Evolutionary conservation across 2,888 invertebrate species (phyloP).

Genomic region (Ophion costatus): DNA sequence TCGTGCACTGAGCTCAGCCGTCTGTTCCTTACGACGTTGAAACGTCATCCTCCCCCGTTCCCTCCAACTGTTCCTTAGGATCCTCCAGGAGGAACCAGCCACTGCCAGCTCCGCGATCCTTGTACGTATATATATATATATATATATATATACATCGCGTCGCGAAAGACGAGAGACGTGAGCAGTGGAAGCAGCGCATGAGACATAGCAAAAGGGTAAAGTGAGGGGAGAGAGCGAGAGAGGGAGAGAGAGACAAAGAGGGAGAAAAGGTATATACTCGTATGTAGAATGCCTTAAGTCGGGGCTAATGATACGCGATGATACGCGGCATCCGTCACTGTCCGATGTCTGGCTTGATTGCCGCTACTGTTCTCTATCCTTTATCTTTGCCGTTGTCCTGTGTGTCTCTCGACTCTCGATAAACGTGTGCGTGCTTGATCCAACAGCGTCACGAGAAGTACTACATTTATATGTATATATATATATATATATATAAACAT

Average conservation of each 20-base stretch:
- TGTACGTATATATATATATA: not conserved
- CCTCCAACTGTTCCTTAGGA: constrained; percentile 34
- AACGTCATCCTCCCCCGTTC: constrained; percentile 49
- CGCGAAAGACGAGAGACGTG: constrained; percentile 42
- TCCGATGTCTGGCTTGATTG: constrained; percentile 82
- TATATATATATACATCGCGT: constrained; percentile 13
- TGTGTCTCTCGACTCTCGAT: constrained; percentile 37
- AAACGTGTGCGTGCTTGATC: constrained; percentile 40
- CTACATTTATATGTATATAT: constrained; percentile 4
- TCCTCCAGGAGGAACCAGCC: constrained; percentile 25
- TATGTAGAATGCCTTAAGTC: constrained; percentile 75
- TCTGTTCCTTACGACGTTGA: constrained; percentile 58
- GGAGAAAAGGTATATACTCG: constrained; percentile 61
- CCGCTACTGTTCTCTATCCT: constrained; percentile 82
- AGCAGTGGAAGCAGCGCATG: constrained; percentile 37
- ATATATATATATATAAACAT: too few relatives aligned
- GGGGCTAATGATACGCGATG: constrained; percentile 82
- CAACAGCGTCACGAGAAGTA: not conserved
- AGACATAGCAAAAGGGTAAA: constrained; percentile 51
- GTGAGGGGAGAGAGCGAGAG: constrained; percentile 17
- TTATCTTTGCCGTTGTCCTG: constrained; percentile 75
- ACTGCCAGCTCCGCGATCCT: constrained; percentile 39
- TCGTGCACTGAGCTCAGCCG: constrained; percentile 26
- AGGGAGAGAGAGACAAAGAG: constrained; percentile 58
- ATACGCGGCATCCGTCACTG: constrained; percentile 83